phyloP scores from a whole-genome alignment of 2,113 vertebrate species.

The Sardina pilchardus region DNA sequence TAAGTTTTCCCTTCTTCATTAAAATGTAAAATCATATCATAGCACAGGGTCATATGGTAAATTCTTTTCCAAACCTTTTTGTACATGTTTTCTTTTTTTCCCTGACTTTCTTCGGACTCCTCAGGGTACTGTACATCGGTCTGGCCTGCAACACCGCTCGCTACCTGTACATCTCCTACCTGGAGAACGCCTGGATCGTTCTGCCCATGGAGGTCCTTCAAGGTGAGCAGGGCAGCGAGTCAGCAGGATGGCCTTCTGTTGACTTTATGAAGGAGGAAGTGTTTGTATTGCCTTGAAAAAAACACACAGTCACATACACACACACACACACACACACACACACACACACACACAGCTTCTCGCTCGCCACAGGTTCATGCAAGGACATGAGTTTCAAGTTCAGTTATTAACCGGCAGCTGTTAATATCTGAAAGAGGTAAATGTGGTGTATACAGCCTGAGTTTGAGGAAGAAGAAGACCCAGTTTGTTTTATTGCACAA shows the following conservation, averaged over 20 bases:
- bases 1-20: background rate
- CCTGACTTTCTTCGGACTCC: background rate
- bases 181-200: conserved; percentile 94
- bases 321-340: no score
- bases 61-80: background rate
- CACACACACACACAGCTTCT: background rate
- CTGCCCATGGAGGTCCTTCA: conserved; percentile 98
- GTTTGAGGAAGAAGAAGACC: background rate
- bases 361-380: background rate
- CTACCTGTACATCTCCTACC: conserved; percentile 96
- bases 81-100: background rate
- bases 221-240: conserved; percentile 73
- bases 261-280: conserved; percentile 17
- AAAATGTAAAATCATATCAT: background rate
- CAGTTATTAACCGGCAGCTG: background rate
- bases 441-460: background rate
- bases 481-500: background rate
- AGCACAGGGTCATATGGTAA: no score
- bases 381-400: background rate
- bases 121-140: conserved; percentile 94
- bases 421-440: background rate
- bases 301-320: no score
- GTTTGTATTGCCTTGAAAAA: conserved; percentile 4
- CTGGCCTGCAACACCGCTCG: conserved; percentile 95
- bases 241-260: background rate